Evolutionary conservation across 2,797 vertebrate genomes (phyloP).

Genomic region (Pelochelys cantorii): DNA sequence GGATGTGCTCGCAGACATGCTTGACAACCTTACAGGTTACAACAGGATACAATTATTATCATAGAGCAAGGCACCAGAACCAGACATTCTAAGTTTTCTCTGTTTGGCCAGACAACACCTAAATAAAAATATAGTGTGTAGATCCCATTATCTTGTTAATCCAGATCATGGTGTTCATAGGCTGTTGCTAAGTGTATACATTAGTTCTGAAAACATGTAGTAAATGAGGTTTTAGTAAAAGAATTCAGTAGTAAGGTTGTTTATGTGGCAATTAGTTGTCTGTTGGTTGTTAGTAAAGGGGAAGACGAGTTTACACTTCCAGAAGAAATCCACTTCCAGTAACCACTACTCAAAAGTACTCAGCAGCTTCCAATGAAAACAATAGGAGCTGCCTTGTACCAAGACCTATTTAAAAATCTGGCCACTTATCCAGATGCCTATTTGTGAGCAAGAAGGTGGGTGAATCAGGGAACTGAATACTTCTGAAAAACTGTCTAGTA

Average conservation of each 20-base stretch:
- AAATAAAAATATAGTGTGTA: background rate
- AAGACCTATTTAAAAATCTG: background rate
- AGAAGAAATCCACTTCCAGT: background rate
- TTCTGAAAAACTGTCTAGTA: background rate
- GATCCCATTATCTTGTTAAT: background rate
- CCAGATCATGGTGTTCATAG: background rate
- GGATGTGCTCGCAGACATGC: slow-evolving; percentile 20
- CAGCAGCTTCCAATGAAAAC: background rate
- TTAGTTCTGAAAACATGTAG: background rate
- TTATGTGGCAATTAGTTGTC: background rate
- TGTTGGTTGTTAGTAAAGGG: background rate
- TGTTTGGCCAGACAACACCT: background rate
- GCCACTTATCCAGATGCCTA: too few relatives aligned
- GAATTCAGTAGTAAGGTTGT: background rate
- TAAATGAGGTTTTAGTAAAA: background rate
- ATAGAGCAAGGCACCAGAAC: background rate
- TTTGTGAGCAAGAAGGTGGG: background rate
- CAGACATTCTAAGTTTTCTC: background rate
- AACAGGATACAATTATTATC: background rate
- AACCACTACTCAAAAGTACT: background rate
- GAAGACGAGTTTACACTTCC: background rate
- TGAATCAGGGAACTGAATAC: background rate
- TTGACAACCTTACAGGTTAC: slow-evolving; percentile 57
- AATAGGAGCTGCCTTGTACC: background rate
- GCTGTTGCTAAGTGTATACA: background rate